Percentiles rank a stretch among this genome's conserved stretches.
Evolutionary conservation across 2,797 vertebrate genomes (phyloP).

Genomic region (Molothrus aeneus): DNA sequence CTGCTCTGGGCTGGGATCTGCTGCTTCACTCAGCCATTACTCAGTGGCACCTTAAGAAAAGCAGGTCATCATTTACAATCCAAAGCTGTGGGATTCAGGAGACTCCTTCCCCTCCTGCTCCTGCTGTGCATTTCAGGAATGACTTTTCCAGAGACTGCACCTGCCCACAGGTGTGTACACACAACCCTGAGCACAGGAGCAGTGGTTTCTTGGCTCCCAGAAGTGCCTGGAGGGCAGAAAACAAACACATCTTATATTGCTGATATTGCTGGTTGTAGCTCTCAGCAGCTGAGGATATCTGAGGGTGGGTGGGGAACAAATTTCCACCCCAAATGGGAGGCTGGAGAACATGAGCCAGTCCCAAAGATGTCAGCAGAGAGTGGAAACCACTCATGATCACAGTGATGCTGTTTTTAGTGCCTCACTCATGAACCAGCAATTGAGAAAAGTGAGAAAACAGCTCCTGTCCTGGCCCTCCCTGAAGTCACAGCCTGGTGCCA

Average conservation of each 20-base stretch:
- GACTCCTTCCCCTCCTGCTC: background rate
- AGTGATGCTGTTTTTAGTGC: background rate
- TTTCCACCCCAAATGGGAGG: background rate
- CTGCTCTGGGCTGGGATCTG: background rate
- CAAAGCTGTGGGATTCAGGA: background rate
- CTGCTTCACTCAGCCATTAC: background rate
- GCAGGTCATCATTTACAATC: background rate
- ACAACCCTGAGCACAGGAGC: background rate
- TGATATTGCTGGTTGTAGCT: background rate
- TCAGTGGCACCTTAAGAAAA: slow-evolving; percentile 21
- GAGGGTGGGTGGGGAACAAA: background rate
- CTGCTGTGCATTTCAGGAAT: background rate
- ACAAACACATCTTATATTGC: background rate
- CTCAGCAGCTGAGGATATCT: background rate
- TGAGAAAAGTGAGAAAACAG: background rate
- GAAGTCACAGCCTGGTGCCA: background rate
- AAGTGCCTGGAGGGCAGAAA: background rate
- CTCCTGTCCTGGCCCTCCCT: background rate
- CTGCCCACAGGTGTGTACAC: background rate
- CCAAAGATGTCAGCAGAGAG: background rate
- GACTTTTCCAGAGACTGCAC: background rate
- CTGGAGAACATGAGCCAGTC: background rate
- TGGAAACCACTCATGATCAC: background rate
- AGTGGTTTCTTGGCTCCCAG: background rate
- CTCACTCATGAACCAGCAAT: background rate